phyloP scores from a whole-genome alignment of 2,113 vertebrate species.

The Agelaius tricolor region DNA sequence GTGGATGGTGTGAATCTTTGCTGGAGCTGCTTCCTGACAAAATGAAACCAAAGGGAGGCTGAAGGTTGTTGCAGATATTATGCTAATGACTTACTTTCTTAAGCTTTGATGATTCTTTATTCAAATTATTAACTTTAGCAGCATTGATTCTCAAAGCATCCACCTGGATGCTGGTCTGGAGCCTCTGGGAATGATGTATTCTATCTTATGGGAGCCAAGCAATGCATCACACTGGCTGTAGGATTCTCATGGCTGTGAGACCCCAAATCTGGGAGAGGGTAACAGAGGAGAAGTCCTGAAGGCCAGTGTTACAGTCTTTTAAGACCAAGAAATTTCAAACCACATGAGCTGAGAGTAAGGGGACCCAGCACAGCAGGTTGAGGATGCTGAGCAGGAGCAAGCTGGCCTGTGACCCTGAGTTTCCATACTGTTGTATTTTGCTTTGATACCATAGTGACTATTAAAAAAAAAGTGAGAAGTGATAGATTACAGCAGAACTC shows the following conservation, averaged over 20 bases:
- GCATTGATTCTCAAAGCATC: neutral
- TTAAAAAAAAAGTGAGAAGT: neutral
- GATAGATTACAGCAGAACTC: conserved; percentile 1
- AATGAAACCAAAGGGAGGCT: neutral
- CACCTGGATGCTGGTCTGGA: neutral
- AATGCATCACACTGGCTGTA: neutral
- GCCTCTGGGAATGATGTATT: neutral
- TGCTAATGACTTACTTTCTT: neutral
- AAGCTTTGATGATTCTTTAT: neutral
- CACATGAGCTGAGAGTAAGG: neutral
- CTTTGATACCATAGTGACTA: neutral
- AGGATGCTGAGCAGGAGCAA: neutral
- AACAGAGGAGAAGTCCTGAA: neutral
- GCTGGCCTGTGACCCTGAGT: neutral
- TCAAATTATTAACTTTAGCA: neutral
- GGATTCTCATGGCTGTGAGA: neutral
- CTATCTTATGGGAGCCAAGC: neutral
- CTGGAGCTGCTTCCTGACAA: neutral
- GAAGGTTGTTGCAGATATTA: neutral
- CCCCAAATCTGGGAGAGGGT: neutral
- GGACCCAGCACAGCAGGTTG: neutral
- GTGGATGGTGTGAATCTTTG: neutral
- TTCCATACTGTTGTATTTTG: neutral
- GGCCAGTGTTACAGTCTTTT: neutral
- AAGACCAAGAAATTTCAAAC: neutral